phyloP scores from a whole-genome alignment of 1,140 invertebrate species.

The Pachypsylla venusta region DNA sequence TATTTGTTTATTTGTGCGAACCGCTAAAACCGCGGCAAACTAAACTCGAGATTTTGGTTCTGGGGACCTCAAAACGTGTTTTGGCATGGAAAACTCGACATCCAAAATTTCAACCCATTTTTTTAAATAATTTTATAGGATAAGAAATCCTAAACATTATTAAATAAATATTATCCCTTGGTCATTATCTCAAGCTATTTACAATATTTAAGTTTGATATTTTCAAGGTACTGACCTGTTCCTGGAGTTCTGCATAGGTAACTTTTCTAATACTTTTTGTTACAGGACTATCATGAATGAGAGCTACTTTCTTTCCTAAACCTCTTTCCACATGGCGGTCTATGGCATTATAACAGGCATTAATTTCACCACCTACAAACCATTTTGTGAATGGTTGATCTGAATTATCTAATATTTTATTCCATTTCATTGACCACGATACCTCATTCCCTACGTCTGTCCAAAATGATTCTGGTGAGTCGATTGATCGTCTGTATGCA shows the following conservation, averaged over 20 bases:
- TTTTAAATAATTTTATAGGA: too few species aligned
- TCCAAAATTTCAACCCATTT: too few species aligned
- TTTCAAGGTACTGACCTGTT: conserved; percentile 43
- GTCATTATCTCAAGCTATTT: too few species aligned
- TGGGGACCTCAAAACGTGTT: too few species aligned
- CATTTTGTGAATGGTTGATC: conserved; percentile 79
- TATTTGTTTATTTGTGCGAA: too few species aligned
- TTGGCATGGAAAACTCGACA: too few species aligned
- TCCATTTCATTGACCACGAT: conserved; percentile 70
- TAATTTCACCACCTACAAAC: conserved; percentile 81
- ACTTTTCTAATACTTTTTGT: conserved; percentile 56
- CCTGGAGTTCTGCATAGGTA: conserved; percentile 63
- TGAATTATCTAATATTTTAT: conserved; percentile 64
- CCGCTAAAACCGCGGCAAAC: too few species aligned
- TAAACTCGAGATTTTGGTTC: too few species aligned
- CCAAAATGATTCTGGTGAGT: conserved; percentile 77
- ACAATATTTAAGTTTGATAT: too few species aligned
- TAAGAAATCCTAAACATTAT: too few species aligned
- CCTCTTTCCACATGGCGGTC: conserved; percentile 75
- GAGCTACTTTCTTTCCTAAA: conserved; percentile 55
- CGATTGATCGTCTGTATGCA: conserved; percentile 48
- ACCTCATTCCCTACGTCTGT: conserved; percentile 51
- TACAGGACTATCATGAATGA: conserved; percentile 81
- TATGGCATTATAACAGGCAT: conserved; percentile 83
- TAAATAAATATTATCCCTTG: too few species aligned